These are phyloP conservation scores for Lepidostoma basale DNA, from an alignment of 1,140 invertebrate species.

Conservation along the genomic window DNA sequence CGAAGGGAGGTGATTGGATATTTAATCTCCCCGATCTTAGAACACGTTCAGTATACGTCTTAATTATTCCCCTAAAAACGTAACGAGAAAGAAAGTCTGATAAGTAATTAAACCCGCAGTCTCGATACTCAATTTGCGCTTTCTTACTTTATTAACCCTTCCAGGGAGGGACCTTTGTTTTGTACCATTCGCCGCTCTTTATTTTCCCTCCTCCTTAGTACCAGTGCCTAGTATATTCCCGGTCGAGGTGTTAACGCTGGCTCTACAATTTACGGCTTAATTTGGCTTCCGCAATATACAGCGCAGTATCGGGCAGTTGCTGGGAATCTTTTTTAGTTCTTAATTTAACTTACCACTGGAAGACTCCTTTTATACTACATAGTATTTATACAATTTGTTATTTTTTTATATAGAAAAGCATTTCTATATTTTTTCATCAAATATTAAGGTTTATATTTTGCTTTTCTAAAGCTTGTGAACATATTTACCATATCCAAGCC, in stretches of 20 bases:
- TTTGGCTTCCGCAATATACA: conserved; percentile 39
- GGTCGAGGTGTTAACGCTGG: conserved; percentile 19
- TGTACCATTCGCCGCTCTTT: conserved; percentile 11
- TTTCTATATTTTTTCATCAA: too few relatives aligned
- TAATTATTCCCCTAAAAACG: conserved; percentile 4
- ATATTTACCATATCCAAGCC: too few relatives aligned
- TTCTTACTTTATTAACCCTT: conserved; percentile 17
- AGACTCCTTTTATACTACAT: too few relatives aligned
- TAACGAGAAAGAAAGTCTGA: background rate
- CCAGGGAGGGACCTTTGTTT: background rate
- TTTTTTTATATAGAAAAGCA: too few relatives aligned
- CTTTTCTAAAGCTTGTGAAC: too few relatives aligned
- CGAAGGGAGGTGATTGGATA: background rate
- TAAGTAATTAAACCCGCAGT: background rate
- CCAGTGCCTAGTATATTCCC: background rate
- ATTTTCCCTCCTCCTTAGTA: too few relatives aligned
- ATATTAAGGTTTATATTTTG: too few relatives aligned
- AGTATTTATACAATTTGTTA: too few relatives aligned
- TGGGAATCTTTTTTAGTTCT: background rate
- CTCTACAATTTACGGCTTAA: conserved; percentile 44
- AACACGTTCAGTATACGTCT: conserved; percentile 1
- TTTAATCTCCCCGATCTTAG: background rate
- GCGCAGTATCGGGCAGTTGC: background rate
- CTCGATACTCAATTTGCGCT: conserved; percentile 2
- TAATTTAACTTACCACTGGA: too few relatives aligned